Evolutionary conservation across 2,113 vertebrate species (phyloP).

Genomic region (Triplophysa tibetana): DNA sequence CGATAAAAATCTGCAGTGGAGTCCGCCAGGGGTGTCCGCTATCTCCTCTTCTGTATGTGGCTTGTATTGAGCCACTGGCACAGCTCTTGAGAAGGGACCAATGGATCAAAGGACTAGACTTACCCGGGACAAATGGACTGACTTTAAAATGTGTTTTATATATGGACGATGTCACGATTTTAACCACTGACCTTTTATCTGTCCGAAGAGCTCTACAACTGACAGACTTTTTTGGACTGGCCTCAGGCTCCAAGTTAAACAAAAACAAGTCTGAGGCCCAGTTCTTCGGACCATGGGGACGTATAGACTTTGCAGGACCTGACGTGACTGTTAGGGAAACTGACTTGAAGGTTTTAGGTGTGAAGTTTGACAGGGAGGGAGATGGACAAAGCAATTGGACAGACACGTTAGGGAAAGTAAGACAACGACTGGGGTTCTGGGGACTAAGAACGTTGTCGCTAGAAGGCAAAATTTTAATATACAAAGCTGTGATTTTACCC

Average conservation of each 20-base stretch:
- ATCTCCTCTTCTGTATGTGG: constrained; percentile 17
- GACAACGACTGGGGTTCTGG: background rate
- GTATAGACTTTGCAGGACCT: background rate
- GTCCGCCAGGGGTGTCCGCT: constrained; percentile 27
- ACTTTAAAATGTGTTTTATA: background rate
- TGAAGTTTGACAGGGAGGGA: constrained; percentile 23
- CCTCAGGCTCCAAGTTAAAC: too few relatives aligned
- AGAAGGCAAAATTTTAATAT: too few relatives aligned
- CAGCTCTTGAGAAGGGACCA: constrained; percentile 42
- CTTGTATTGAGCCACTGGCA: constrained; percentile 29
- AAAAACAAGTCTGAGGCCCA: too few relatives aligned
- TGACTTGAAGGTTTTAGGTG: background rate
- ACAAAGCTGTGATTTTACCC: too few relatives aligned
- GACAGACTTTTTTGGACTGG: too few relatives aligned
- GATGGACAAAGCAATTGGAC: background rate
- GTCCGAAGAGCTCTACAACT: background rate
- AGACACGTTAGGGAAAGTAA: constrained; percentile 27
- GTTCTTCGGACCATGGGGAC: constrained; percentile 12
- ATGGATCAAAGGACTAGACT: constrained; percentile 17
- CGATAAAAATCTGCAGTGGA: background rate
- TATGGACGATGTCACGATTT: background rate
- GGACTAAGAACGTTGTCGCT: too few relatives aligned
- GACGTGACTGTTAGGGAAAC: background rate
- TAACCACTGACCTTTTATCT: background rate
- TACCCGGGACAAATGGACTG: constrained; percentile 1